Percentiles rank a stretch among this genome's conserved stretches.
Conservation (phyloP, 1,140 invertebrate genomes). For the Euglossa dilemma region DNA sequence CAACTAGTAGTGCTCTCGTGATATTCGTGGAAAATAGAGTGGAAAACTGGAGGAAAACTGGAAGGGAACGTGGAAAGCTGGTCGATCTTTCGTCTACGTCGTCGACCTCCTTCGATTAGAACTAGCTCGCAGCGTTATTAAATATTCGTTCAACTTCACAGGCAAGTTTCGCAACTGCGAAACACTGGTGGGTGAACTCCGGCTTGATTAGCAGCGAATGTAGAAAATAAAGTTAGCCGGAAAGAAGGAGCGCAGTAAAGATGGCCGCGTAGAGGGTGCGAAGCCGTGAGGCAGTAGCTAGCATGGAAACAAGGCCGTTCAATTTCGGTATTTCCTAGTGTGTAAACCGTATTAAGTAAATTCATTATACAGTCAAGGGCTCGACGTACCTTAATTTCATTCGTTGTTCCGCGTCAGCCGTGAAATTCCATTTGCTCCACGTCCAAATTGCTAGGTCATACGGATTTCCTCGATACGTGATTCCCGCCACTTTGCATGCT, state of each 20-base stretch:
- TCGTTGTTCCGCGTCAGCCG: constrained; percentile 37
- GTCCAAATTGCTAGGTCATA: constrained; percentile 39
- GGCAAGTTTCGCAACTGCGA: background rate
- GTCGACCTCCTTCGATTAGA: background rate
- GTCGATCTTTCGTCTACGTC: background rate
- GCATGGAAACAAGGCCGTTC: constrained; percentile 20
- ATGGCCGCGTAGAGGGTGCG: background rate
- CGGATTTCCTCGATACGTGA: constrained; percentile 49
- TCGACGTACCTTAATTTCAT: constrained; percentile 42
- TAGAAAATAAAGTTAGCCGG: background rate
- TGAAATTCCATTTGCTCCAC: constrained; percentile 42
- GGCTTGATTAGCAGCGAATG: background rate
- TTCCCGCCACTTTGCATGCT: constrained; percentile 4
- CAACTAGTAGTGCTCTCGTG: no score
- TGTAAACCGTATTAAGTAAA: constrained; percentile 51
- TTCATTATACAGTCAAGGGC: constrained; percentile 45
- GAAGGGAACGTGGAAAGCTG: background rate
- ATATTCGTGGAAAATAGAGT: no score
- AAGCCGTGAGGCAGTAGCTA: background rate
- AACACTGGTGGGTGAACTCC: background rate
- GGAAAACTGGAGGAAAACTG: background rate
- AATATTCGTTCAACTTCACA: background rate
- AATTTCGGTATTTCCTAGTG: constrained; percentile 32
- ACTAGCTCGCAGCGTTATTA: background rate
- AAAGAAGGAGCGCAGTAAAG: background rate